Base-by-base conservation (phyloP, 2,888 invertebrate species). In the Macropis europaea region DNA sequence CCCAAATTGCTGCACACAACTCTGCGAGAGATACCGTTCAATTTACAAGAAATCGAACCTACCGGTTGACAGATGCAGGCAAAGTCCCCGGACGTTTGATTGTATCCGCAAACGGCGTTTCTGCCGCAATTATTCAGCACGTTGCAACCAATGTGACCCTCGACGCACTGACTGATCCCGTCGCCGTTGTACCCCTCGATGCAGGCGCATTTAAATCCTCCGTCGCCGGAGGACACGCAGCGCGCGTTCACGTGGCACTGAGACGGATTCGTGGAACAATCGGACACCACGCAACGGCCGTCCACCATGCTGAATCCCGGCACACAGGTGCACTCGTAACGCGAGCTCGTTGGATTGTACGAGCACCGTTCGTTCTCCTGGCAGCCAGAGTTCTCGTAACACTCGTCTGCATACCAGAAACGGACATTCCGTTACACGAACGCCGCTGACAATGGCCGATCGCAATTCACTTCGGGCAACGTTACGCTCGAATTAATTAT, bases 271-370 rank as follows among this genome's bases (percentile, higher is more conserved):
- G 84, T 84, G 11, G 86, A 87, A 60, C 89, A 89, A 60, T 88
- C 88, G 13, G 86, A 80, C 4, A 81, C 75, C 3, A 87, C 81
- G 77, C 89, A 90, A 13, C 81, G 79, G 1, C 86, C 85, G 52
- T 89, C 86, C 30, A 86, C 86, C 67, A 85, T 92, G 22, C 92
- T 91, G 88, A 92, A 96, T 2, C 96, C 97, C 45, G 93, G 92
- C 60, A 93, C 91, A 87, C 98, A 98, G 69, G 94, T 93, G 85
- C 97, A 97, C 78, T 94, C 94, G 86, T 94, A 94, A 22, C 92
- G 91, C 43, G 91, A 90, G 50, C 91, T 91, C 30, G 89, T 86
- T 1, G 92, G 89, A 34, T 93, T 93, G 52, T 92, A 93, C n/a
- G 93, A 90, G 85, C 97, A 97, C 78, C 93, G 93, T 28, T 95